These are phyloP conservation scores for Rhodinocichla rosea DNA, from an alignment of 2,113 vertebrate species.

Conservation along the genomic window DNA sequence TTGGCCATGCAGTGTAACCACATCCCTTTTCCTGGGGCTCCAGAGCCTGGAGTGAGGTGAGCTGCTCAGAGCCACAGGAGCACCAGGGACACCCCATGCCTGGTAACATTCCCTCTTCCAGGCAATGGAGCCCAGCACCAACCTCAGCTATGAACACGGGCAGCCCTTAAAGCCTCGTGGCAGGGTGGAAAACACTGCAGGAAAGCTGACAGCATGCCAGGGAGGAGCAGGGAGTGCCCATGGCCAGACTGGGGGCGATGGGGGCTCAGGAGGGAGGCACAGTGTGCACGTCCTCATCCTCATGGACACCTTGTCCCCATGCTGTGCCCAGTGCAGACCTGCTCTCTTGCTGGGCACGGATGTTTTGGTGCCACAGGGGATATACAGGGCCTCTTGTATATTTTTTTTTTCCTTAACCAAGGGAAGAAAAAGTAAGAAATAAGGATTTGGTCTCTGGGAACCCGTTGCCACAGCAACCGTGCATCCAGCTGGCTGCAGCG, in stretches of 20 bases:
- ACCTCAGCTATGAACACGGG: not conserved
- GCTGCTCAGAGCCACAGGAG: not conserved
- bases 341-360: fast-evolving
- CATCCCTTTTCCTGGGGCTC: not conserved
- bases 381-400: not conserved
- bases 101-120: not conserved
- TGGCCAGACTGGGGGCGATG: fast-evolving
- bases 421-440: not conserved
- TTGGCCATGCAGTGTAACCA: not conserved
- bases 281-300: fast-evolving
- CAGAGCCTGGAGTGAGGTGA: not conserved
- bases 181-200: fast-evolving
- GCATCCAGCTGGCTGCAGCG: slow-evolving; percentile 51
- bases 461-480: slow-evolving; percentile 67
- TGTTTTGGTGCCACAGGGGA: fast-evolving
- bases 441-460: slow-evolving; percentile 54
- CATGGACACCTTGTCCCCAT: fast-evolving
- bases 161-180: not conserved
- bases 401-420: not conserved
- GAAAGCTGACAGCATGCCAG: not conserved
- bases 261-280: not conserved
- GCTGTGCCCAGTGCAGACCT: fast-evolving
- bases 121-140: not conserved
- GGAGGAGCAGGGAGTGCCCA: not conserved
- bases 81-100: fast-evolving